Evolutionary conservation across 2,113 vertebrate species (phyloP).

Genomic region (Dromiciops gliroides): DNA sequence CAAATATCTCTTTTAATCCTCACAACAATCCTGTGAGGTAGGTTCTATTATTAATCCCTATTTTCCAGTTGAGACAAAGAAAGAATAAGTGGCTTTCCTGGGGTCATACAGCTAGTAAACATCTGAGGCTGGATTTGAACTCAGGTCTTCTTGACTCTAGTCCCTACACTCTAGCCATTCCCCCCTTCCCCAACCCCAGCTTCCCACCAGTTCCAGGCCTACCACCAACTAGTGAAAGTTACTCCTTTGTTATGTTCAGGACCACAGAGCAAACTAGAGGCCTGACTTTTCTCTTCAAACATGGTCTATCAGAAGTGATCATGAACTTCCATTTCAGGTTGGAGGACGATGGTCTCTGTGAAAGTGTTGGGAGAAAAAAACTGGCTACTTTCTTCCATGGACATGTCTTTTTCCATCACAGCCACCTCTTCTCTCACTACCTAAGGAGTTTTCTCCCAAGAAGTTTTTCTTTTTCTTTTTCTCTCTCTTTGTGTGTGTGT

Average conservation of each 20-base stretch:
- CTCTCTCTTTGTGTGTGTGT: too few relatives aligned
- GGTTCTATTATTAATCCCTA: too few relatives aligned
- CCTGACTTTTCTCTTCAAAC: background rate
- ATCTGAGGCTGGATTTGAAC: too few relatives aligned
- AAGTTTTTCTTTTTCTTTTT: conserved; percentile 15
- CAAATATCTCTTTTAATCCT: background rate
- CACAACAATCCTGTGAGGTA: too few relatives aligned
- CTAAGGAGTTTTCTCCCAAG: background rate
- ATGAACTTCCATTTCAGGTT: background rate
- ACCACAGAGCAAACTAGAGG: background rate
- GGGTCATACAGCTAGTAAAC: too few relatives aligned
- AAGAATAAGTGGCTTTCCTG: too few relatives aligned
- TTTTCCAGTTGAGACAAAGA: too few relatives aligned
- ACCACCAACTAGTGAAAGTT: background rate
- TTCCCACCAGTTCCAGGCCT: background rate
- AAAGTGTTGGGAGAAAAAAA: background rate
- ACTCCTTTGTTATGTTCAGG: background rate
- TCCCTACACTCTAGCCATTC: too few relatives aligned
- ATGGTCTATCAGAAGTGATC: background rate
- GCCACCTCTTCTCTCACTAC: background rate
- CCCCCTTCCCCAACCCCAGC: background rate
- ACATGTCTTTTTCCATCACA: background rate
- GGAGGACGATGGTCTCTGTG: background rate
- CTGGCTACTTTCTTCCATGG: background rate
- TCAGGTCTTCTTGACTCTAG: too few relatives aligned